These are phyloP conservation scores for Mandrillus leucophaeus DNA, from an alignment of 2,113 vertebrate species.

Conservation along the genomic window DNA sequence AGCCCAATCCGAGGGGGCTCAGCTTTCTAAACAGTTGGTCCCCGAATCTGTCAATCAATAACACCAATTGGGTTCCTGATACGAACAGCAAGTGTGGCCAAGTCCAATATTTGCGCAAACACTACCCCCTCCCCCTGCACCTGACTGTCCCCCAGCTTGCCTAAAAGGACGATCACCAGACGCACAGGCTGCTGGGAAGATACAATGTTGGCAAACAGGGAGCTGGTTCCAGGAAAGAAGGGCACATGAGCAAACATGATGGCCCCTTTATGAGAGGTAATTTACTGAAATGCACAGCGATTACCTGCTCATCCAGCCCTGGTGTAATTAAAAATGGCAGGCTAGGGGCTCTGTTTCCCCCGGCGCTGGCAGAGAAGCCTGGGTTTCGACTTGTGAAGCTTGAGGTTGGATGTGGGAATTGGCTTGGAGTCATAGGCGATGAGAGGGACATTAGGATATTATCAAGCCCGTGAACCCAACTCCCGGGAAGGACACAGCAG, in stretches of 20 bases:
- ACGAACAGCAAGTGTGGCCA: slow-evolving; percentile 86
- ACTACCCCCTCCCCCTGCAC: slow-evolving; percentile 81
- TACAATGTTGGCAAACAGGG: slow-evolving; percentile 70
- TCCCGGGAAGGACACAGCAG: background rate
- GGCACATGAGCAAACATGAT: slow-evolving; percentile 71
- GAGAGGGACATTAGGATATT: background rate
- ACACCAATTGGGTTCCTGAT: slow-evolving; percentile 88
- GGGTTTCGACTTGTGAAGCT: slow-evolving; percentile 65
- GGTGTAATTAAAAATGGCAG: slow-evolving; percentile 66
- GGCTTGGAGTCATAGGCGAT: slow-evolving; percentile 55
- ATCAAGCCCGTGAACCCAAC: slow-evolving; percentile 41
- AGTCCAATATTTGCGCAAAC: slow-evolving; percentile 91
- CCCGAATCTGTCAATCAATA: slow-evolving; percentile 88
- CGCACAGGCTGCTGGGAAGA: slow-evolving; percentile 72
- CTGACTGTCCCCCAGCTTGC: slow-evolving; percentile 71
- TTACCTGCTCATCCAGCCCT: slow-evolving; percentile 72
- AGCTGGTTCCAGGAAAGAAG: slow-evolving; percentile 79
- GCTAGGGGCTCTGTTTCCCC: background rate
- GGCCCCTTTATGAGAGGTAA: slow-evolving; percentile 74
- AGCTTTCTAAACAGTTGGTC: slow-evolving; percentile 87
- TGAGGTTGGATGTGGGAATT: slow-evolving; percentile 20
- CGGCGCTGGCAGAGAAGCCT: background rate
- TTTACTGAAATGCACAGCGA: slow-evolving; percentile 78
- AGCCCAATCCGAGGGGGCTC: slow-evolving; percentile 87
- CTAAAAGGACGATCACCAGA: slow-evolving; percentile 46